Conservation (phyloP, 2,888 invertebrate species). For the Tiphia femorata region DNA sequence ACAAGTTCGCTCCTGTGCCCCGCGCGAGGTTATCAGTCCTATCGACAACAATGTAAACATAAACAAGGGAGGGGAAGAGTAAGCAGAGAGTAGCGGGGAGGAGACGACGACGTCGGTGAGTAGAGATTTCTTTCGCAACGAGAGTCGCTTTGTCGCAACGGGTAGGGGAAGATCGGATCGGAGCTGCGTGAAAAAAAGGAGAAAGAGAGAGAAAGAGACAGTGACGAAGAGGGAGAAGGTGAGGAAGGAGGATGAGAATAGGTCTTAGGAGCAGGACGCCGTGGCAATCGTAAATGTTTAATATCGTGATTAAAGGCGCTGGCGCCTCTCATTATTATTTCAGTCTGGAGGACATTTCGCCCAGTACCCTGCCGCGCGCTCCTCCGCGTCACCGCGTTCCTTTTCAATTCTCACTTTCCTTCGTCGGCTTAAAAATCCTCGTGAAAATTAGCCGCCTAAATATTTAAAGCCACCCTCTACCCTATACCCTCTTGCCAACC, state of each 20-base stretch:
- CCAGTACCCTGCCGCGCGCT: conserved; percentile 38
- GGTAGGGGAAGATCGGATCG: conserved; percentile 45
- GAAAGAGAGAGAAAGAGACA: conserved; percentile 10
- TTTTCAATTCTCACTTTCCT: conserved; percentile 63
- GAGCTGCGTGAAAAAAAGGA: conserved; percentile 36
- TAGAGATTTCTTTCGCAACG: neutral
- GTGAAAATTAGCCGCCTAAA: conserved; percentile 65
- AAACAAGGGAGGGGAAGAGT: conserved; percentile 32
- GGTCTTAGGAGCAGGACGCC: conserved; percentile 48
- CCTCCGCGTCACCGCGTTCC: conserved; percentile 48
- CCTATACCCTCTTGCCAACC: neutral
- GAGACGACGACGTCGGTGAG: neutral
- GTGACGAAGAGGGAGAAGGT: conserved; percentile 1
- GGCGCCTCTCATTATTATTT: conserved; percentile 68
- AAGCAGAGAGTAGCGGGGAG: neutral
- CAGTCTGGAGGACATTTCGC: conserved; percentile 66
- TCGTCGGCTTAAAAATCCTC: conserved; percentile 59
- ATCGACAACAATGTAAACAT: conserved; percentile 34
- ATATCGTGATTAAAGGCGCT: conserved; percentile 69
- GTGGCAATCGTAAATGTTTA: conserved; percentile 68
- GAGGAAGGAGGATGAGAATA: conserved; percentile 19
- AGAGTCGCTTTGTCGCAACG: conserved; percentile 33
- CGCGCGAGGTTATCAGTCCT: conserved; percentile 33
- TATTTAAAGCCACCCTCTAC: conserved; percentile 56
- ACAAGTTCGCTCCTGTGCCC: neutral